These are phyloP conservation scores for Seriola aureovittata DNA, from an alignment of 2,113 vertebrate genomes.

Conservation along the genomic window DNA sequence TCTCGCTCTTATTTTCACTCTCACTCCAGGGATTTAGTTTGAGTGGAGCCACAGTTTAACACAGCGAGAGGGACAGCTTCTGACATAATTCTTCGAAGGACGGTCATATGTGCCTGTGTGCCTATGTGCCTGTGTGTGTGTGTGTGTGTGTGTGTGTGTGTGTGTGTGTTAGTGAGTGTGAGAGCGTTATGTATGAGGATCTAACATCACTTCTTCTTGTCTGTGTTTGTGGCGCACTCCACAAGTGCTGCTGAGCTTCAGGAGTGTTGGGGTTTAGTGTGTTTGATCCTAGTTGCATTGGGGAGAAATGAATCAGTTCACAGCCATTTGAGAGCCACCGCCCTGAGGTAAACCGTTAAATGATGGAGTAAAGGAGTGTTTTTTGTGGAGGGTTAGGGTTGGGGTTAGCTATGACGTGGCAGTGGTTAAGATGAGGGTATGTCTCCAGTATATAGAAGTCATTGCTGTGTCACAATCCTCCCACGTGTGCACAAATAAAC, in stretches of 20 bases:
- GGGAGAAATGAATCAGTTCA: conserved; percentile 16
- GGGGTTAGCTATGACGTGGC: neutral
- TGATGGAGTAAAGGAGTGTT: neutral
- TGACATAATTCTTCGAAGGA: conserved; percentile 65
- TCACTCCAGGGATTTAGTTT: conserved; percentile 82
- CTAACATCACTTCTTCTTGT: conserved; percentile 14
- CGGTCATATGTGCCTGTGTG: conserved; percentile 22
- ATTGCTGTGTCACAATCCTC: neutral
- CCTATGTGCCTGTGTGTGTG: neutral
- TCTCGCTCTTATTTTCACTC: conserved; percentile 66
- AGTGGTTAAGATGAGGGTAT: neutral
- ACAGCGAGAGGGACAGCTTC: conserved; percentile 33
- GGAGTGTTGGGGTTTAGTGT: neutral
- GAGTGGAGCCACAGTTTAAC: conserved; percentile 71
- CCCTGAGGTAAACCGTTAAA: neutral
- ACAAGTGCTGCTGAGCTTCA: conserved; percentile 15
- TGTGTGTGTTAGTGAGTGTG: neutral
- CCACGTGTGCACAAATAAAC: neutral
- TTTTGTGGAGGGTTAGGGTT: neutral
- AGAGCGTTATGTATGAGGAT: conserved; percentile 2
- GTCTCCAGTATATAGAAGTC: neutral
- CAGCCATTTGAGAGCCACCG: neutral
- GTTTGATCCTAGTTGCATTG: conserved; percentile 5
- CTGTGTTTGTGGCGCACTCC: conserved; percentile 21
- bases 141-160: neutral